phyloP scores from a whole-genome alignment of 2,797 vertebrate species.

The Acanthurus tractus region DNA sequence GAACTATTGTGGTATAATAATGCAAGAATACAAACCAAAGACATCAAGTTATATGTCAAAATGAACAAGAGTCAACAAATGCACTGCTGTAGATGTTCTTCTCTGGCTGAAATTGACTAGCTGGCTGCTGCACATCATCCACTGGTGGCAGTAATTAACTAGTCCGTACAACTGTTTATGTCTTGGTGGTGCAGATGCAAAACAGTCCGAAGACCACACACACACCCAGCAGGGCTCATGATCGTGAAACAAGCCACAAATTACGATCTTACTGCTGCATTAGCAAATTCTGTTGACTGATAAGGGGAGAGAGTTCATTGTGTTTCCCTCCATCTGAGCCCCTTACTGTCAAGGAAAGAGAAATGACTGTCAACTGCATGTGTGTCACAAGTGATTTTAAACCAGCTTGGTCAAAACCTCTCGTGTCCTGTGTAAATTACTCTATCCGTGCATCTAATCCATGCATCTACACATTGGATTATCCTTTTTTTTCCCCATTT shows the following conservation, averaged over 20 bases:
- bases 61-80: background rate
- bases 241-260: background rate
- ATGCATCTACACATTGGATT: too few relatives aligned
- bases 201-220: background rate
- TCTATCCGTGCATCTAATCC: too few relatives aligned
- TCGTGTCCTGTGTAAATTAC: background rate
- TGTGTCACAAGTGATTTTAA: background rate
- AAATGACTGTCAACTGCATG: slow-evolving; percentile 18
- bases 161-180: background rate
- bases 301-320: background rate
- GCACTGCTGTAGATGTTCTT: background rate
- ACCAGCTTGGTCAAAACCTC: background rate
- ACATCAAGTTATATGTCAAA: too few relatives aligned
- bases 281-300: background rate
- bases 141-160: background rate
- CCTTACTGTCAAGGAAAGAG: slow-evolving; percentile 14
- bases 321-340: background rate
- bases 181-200: background rate
- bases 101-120: background rate
- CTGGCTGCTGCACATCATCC: background rate
- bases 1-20: background rate
- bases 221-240: background rate
- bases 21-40: background rate
- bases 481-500: too few relatives aligned
- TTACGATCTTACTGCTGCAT: background rate